These are phyloP conservation scores for Drosophila bunnanda DNA, from an alignment of 2,888 invertebrate genomes.

Conservation along the genomic window DNA sequence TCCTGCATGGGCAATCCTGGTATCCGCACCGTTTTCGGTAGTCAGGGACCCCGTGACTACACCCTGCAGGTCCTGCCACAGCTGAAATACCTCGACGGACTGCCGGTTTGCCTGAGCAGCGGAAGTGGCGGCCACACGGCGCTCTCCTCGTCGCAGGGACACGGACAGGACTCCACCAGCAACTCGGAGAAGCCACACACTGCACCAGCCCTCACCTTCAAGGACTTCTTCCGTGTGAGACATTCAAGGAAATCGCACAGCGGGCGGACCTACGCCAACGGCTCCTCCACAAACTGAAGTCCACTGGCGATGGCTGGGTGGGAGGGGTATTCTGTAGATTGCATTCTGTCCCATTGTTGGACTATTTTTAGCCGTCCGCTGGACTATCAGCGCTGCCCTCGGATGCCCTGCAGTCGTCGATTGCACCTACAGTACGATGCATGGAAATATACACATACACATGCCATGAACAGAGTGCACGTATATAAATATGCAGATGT, in stretches of 20 bases:
- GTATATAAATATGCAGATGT: constrained; percentile 19
- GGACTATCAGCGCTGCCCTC: constrained; percentile 52
- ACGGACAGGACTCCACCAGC: constrained; percentile 56
- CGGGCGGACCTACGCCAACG: constrained; percentile 43
- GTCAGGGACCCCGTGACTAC: constrained; percentile 64
- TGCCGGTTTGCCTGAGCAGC: constrained; percentile 22
- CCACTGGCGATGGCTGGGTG: not conserved
- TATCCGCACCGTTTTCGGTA: constrained; percentile 87
- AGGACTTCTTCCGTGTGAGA: constrained; percentile 75
- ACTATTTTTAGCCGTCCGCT: constrained; percentile 53
- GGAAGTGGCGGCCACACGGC: constrained; percentile 12
- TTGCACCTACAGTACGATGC: constrained; percentile 51
- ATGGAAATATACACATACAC: constrained; percentile 11
- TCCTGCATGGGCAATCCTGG: constrained; percentile 93
- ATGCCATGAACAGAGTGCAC: constrained; percentile 30
- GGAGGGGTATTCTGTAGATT: constrained; percentile 32
- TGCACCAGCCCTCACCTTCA: constrained; percentile 69
- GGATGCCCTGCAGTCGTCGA: constrained; percentile 56
- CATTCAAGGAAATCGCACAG: constrained; percentile 62
- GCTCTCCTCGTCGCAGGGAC: constrained; percentile 53
- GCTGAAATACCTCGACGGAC: constrained; percentile 80
- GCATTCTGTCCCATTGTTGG: constrained; percentile 45
- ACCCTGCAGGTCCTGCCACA: constrained; percentile 74
- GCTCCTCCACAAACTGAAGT: constrained; percentile 75
- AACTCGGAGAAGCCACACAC: constrained; percentile 54